Conservation (phyloP, 1,140 invertebrate genomes). For the Drosophila tsacasi region DNA sequence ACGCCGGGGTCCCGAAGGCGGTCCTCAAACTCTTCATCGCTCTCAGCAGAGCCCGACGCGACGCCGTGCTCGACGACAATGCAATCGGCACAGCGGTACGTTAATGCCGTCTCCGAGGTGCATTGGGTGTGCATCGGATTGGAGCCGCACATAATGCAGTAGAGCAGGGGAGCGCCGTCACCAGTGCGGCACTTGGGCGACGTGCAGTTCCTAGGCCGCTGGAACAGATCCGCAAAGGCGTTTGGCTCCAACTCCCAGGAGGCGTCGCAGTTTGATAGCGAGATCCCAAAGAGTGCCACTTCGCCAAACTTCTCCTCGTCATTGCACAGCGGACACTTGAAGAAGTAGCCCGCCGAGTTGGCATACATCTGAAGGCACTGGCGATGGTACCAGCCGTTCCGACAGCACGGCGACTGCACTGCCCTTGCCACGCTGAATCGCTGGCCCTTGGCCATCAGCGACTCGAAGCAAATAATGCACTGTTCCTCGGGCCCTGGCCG, state of each 20-base stretch:
- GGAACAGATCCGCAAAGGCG: constrained; percentile 36
- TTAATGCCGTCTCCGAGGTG: rapidly evolving
- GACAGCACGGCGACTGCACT: constrained; percentile 49
- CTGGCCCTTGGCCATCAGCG: background rate
- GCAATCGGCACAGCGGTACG: constrained; percentile 43
- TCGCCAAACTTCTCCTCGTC: constrained; percentile 13
- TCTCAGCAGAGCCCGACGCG: background rate
- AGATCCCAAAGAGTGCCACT: constrained; percentile 41
- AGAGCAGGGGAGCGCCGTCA: background rate
- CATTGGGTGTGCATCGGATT: constrained; percentile 49
- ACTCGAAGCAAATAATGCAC: constrained; percentile 53
- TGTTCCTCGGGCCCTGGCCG: background rate
- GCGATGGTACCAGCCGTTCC: constrained; percentile 62
- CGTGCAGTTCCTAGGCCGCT: background rate
- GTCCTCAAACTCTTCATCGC: no score
- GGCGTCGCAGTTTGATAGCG: constrained; percentile 49
- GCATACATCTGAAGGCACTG: constrained; percentile 47
- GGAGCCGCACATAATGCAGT: constrained; percentile 48
- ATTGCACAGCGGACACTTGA: constrained; percentile 69
- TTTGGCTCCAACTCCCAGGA: constrained; percentile 44
- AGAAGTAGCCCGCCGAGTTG: constrained; percentile 58
- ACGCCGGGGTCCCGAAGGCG: no score
- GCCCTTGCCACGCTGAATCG: constrained; percentile 24
- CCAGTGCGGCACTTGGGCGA: background rate
- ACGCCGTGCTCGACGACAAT: background rate